Conservation (phyloP, 2,113 vertebrate genomes). For the Notarius lentiginosus region DNA sequence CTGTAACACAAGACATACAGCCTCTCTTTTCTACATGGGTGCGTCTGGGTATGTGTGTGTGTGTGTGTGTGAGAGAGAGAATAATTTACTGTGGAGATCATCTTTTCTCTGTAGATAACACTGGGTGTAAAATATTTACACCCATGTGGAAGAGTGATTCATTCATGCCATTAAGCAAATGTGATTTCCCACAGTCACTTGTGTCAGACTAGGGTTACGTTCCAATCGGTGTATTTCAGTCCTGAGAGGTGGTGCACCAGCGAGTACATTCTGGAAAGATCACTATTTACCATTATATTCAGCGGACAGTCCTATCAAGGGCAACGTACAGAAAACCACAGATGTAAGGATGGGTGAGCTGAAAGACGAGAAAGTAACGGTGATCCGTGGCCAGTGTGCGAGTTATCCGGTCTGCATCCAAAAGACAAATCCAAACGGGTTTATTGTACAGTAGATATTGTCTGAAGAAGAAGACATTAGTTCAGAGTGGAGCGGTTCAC, state of each 20-base stretch:
- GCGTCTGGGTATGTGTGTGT: constrained; percentile 8
- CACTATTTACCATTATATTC: neutral
- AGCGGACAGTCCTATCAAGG: neutral
- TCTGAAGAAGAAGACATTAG: neutral
- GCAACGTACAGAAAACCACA: neutral
- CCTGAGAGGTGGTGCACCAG: neutral
- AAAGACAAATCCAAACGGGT: neutral
- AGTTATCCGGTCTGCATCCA: neutral
- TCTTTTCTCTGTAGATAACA: constrained; percentile 56
- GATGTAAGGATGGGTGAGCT: neutral
- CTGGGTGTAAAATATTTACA: constrained; percentile 55
- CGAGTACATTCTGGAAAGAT: neutral
- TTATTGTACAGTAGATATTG: neutral
- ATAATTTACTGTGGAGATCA: constrained; percentile 51
- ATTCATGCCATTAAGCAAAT: constrained; percentile 54
- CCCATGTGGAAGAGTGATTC: constrained; percentile 50
- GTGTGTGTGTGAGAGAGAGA: neutral
- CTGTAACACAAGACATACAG: constrained; percentile 44
- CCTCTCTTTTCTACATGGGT: constrained; percentile 42
- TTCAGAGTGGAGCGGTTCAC: neutral
- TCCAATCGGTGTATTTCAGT: neutral
- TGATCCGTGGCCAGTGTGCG: neutral
- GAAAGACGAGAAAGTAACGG: neutral
- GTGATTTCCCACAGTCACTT: constrained; percentile 43
- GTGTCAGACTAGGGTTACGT: constrained; percentile 36